A percentile compares a stretch with the other conserved stretches of the same genome.
These are phyloP conservation scores for Ceramica pisi DNA, from an alignment of 2,888 invertebrate species.

Conservation along the genomic window DNA sequence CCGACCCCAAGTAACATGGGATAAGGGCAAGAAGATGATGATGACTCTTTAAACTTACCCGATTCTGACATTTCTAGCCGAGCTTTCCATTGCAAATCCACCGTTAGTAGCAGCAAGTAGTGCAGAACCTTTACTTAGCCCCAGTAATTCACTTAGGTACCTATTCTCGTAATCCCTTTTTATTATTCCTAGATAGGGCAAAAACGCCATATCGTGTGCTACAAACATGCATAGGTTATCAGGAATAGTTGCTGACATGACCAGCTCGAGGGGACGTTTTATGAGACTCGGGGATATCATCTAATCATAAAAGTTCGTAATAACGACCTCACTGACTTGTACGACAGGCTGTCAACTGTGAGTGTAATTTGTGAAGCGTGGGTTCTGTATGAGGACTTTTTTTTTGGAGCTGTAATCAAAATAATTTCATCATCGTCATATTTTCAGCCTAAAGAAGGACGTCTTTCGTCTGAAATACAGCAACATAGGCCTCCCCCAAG, in stretches of 20 bases:
- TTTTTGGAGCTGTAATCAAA: not conserved
- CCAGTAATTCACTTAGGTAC: not conserved
- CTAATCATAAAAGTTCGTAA: conserved; percentile 38
- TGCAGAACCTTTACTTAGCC: not conserved
- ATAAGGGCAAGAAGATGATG: no score
- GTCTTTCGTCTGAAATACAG: no score
- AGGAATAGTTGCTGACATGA: conserved; percentile 19
- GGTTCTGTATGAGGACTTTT: conserved; percentile 11
- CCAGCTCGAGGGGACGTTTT: conserved; percentile 35
- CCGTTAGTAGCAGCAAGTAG: not conserved
- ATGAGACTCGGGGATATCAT: conserved; percentile 17
- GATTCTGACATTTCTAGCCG: not conserved
- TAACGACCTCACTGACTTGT: conserved; percentile 6
- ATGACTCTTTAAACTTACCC: no score
- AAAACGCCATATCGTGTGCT: not conserved
- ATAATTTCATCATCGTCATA: not conserved
- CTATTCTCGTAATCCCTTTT: not conserved
- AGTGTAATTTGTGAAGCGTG: conserved; percentile 5
- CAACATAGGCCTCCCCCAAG: no score
- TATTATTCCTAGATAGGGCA: not conserved
- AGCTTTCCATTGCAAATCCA: not conserved
- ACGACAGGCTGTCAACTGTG: not conserved
- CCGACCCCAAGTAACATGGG: no score
- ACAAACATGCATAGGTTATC: conserved; percentile 11
- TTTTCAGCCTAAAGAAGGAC: no score